These are phyloP conservation scores for Pseudomyrmex gracilis DNA, from an alignment of 1,140 invertebrate genomes.

Conservation along the genomic window DNA sequence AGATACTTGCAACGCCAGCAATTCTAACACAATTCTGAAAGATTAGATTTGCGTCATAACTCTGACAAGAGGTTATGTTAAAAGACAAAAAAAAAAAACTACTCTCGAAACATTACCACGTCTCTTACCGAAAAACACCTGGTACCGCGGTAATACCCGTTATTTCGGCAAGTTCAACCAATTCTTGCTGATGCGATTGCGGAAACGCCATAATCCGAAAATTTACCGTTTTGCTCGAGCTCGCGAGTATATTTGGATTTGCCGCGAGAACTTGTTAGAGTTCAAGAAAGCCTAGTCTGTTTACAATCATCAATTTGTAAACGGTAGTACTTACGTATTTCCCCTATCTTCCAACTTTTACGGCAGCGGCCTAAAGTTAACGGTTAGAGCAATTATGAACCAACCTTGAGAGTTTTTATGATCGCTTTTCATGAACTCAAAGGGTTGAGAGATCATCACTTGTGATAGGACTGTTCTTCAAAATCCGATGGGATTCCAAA, in stretches of 20 bases:
- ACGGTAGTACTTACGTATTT: no score
- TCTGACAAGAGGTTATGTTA: constrained; percentile 31
- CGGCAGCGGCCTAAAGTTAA: no score
- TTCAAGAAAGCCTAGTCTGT: no score
- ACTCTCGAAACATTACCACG: neutral
- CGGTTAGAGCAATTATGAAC: no score
- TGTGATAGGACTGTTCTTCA: no score
- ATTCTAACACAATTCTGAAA: constrained; percentile 76
- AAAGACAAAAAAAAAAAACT: neutral
- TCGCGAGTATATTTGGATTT: neutral
- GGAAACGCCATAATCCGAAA: constrained; percentile 71
- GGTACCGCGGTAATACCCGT: constrained; percentile 75
- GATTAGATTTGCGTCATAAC: neutral
- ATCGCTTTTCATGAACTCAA: no score
- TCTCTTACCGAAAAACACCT: constrained; percentile 73
- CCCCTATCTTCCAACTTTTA: no score
- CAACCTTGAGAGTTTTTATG: no score
- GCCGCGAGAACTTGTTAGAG: neutral
- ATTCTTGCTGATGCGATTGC: constrained; percentile 70
- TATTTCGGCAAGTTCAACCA: constrained; percentile 76
- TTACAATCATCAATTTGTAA: no score
- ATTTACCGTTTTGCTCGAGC: neutral
- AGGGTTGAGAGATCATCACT: no score
- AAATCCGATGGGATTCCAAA: no score
- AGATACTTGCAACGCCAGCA: constrained; percentile 75